phyloP scores from a whole-genome alignment of 2,888 invertebrate species.

The Amblyjoppa fuscipennis region DNA sequence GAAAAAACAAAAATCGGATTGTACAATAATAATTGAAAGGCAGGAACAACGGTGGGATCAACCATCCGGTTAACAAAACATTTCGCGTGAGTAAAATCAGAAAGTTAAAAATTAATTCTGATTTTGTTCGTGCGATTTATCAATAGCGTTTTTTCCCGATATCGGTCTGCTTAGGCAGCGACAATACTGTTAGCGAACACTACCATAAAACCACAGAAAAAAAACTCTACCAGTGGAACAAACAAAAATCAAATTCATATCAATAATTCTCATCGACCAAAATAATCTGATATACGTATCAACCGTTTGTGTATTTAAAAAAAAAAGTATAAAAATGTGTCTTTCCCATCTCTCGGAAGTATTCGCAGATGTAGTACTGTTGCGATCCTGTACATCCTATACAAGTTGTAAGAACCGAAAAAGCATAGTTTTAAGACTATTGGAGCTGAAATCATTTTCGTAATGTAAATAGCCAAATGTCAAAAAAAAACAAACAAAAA shows the following conservation, averaged over 20 bases:
- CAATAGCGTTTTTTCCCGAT: slow-evolving; percentile 15
- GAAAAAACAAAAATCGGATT: slow-evolving; percentile 50
- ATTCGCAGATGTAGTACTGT: slow-evolving; percentile 8
- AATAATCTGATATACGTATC: slow-evolving; percentile 35
- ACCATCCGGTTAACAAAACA: slow-evolving; percentile 14
- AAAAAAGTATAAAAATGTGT: slow-evolving; percentile 6
- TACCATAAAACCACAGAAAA: slow-evolving; percentile 4
- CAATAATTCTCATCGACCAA: slow-evolving; percentile 54
- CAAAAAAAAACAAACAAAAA: slow-evolving; percentile 39
- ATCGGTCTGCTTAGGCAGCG: slow-evolving; percentile 33
- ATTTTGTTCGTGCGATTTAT: slow-evolving; percentile 24
- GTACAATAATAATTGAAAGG: slow-evolving; percentile 64
- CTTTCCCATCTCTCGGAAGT: not conserved
- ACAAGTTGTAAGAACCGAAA: slow-evolving; percentile 51
- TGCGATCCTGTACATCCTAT: slow-evolving; percentile 47
- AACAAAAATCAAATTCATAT: slow-evolving; percentile 17
- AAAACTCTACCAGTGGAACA: not conserved
- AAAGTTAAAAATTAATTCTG: not conserved
- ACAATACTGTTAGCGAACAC: slow-evolving; percentile 26
- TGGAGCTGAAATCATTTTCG: slow-evolving; percentile 57
- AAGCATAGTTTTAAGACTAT: slow-evolving; percentile 54
- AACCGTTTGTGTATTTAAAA: slow-evolving; percentile 25
- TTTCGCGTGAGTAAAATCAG: not conserved
- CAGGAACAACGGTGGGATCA: slow-evolving; percentile 20
- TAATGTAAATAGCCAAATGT: slow-evolving; percentile 69